A percentile compares a stretch with the other conserved stretches of the same genome.
Evolutionary conservation across 2,888 invertebrate species (phyloP).

Genomic region (Tiliacea citrago): DNA sequence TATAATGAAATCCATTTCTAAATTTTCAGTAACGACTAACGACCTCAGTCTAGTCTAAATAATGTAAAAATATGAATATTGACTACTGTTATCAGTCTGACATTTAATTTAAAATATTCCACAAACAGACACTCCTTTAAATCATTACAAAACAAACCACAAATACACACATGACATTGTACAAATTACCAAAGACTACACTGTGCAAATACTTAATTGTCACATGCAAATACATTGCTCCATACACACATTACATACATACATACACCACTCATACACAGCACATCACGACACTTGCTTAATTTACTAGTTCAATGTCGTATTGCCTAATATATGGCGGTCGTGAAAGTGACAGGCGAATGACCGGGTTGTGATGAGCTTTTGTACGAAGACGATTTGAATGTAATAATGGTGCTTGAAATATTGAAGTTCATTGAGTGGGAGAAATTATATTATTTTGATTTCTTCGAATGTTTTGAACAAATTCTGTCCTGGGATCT

Average conservation of each 20-base stretch:
- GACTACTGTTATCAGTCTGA: neutral
- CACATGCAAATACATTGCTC: slow-evolving; percentile 57
- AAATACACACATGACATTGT: slow-evolving; percentile 52
- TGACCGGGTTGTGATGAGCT: neutral
- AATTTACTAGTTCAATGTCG: slow-evolving; percentile 83
- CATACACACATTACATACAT: slow-evolving; percentile 37
- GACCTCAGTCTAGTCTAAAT: slow-evolving; percentile 9
- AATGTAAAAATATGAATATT: slow-evolving; percentile 1
- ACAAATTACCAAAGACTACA: slow-evolving; percentile 55
- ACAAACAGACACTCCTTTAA: slow-evolving; percentile 12
- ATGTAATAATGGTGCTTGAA: neutral
- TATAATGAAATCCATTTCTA: too few species aligned
- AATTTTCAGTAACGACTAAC: too few species aligned
- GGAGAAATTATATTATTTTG: neutral
- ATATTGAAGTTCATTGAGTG: neutral
- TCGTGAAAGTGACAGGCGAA: slow-evolving; percentile 36
- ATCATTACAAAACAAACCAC: slow-evolving; percentile 20
- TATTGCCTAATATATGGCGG: slow-evolving; percentile 34
- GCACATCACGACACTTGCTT: slow-evolving; percentile 71
- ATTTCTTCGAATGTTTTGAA: neutral
- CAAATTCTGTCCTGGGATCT: neutral
- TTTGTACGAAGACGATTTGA: neutral
- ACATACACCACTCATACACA: slow-evolving; percentile 47
- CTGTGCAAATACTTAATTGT: slow-evolving; percentile 65
- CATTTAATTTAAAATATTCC: slow-evolving; percentile 19